These are phyloP conservation scores for Ceraclea dissimilis DNA, from an alignment of 2,888 invertebrate species.

Conservation along the genomic window DNA sequence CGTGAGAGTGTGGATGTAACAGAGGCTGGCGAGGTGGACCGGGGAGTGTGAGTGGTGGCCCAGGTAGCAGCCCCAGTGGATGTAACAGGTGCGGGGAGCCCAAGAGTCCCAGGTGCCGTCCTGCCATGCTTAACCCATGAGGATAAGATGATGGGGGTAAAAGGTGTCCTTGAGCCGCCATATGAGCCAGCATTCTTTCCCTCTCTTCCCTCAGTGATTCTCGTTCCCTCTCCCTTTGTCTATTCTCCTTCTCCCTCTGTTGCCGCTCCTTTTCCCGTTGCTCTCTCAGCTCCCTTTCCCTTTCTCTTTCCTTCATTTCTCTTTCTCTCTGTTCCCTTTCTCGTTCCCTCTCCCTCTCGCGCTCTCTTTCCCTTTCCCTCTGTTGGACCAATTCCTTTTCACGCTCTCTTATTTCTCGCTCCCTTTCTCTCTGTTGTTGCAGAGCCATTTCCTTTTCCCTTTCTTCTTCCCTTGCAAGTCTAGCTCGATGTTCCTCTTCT, in stretches of 20 bases:
- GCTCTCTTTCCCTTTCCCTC: slow-evolving; percentile 45
- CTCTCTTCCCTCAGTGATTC: slow-evolving; percentile 35
- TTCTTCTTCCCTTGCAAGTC: slow-evolving; percentile 51
- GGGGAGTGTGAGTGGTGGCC: slow-evolving; percentile 27
- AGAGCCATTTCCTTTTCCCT: slow-evolving; percentile 45
- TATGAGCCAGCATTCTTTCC: slow-evolving; percentile 24
- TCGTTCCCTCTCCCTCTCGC: slow-evolving; percentile 41
- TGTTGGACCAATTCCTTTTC: slow-evolving; percentile 50
- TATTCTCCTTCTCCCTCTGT: slow-evolving; percentile 40
- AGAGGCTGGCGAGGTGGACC: slow-evolving; percentile 30
- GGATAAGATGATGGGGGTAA: slow-evolving; percentile 27
- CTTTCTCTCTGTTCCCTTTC: slow-evolving; percentile 35
- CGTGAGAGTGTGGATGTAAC: slow-evolving; percentile 21
- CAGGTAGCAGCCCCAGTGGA: slow-evolving; percentile 18
- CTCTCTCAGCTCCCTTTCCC: slow-evolving; percentile 37
- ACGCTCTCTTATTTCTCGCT: slow-evolving; percentile 48
- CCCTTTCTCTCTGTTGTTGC: slow-evolving; percentile 48
- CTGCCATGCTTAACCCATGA: slow-evolving; percentile 29
- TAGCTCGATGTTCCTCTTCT: slow-evolving; percentile 60
- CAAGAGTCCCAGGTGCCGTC: slow-evolving; percentile 32
- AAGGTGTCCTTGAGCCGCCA: slow-evolving; percentile 34
- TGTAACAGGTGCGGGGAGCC: slow-evolving; percentile 30
- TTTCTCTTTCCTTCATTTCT: slow-evolving; percentile 41
- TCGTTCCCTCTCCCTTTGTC: slow-evolving; percentile 38
- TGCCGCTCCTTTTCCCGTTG: slow-evolving; percentile 38